A percentile compares a stretch with the other conserved stretches of the same genome.
These are phyloP conservation scores for Aspidiotus destructor DNA, from an alignment of 2,888 invertebrate genomes.

Conservation along the genomic window DNA sequence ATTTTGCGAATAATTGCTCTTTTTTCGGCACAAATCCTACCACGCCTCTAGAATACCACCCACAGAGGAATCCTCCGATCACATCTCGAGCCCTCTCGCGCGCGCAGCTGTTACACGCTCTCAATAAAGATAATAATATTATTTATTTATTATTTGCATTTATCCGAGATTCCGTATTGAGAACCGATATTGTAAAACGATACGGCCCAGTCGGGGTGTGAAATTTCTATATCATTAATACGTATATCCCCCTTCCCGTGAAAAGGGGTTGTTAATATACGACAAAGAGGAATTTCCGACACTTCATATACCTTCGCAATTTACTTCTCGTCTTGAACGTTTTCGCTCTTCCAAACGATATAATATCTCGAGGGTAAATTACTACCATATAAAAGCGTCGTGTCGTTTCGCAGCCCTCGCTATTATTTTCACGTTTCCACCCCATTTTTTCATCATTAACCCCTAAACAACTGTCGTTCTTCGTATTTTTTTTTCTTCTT, in stretches of 20 bases:
- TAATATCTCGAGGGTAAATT: constrained; percentile 31
- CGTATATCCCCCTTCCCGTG: no score
- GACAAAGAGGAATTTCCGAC: constrained; percentile 18
- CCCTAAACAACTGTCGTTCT: constrained; percentile 24
- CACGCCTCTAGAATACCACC: no score
- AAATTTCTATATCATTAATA: no score
- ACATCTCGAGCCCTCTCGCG: no score
- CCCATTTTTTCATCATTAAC: constrained; percentile 27
- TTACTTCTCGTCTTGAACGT: constrained; percentile 3
- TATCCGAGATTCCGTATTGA: background rate
- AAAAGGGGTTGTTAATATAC: no score
- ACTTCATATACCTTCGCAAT: constrained; percentile 18
- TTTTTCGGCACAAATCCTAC: no score
- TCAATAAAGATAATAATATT: no score
- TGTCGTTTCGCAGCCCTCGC: constrained; percentile 18
- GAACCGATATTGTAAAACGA: background rate
- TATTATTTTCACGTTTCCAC: constrained; percentile 30
- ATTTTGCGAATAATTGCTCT: no score
- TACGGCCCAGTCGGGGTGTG: no score
- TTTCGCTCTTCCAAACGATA: constrained; percentile 24
- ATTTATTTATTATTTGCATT: no score
- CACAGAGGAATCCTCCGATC: no score
- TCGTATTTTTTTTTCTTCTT: constrained; percentile 5
- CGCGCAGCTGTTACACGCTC: no score
- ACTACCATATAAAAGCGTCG: constrained; percentile 20